Base-by-base conservation (phyloP, 2,888 invertebrate species). In the Clostera curtula region DNA sequence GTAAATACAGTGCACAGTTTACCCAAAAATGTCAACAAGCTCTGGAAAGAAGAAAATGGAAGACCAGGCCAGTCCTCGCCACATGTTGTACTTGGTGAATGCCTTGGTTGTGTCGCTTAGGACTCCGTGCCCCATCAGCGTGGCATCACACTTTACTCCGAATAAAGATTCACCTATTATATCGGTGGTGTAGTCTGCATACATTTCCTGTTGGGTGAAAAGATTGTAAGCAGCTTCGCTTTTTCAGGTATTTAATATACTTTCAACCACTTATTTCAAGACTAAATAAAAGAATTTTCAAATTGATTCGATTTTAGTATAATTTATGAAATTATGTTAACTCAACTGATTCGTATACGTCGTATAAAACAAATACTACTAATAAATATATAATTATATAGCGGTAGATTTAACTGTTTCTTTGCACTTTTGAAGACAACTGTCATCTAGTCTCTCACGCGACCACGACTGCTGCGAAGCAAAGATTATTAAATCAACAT, bases 31-130 rank as follows among this genome's bases (percentile, higher is more conserved):
- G 23, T 62, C 55, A 0, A 57, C 61, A 1, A 57, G 11, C 11
- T 54, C 49, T 2, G 71, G 69, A 2, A 52, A 49, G 34, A 68
- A 70, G 53, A 70, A 71, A 7, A 68, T 60, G 15, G 55, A 54
- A 12, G 45, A 46, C 61, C 60, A 62, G 0, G 38, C 37, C 3
- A 59, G 7, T 2, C 64, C 65, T 11, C 69, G 49, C 25, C 40
- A 48, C 1, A 40, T 2, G 8, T 31, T 45, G 34, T 47, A 69
- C 16, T 36, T 29, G 49, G 56, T 58, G 25, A 68, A 60, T 2
- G 52, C 54, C 2, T 47, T 47, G 2, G 70, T 64, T 19, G 68
- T 42, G 1, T 38, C 40, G 4, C 66, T 43, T 7, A 71, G 31
- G 0, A 48, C 36, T 0, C 64, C 57, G 2, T 45, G 43, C 1